Conservation (phyloP, 2,113 vertebrate species). For the Amphiprion percula region DNA sequence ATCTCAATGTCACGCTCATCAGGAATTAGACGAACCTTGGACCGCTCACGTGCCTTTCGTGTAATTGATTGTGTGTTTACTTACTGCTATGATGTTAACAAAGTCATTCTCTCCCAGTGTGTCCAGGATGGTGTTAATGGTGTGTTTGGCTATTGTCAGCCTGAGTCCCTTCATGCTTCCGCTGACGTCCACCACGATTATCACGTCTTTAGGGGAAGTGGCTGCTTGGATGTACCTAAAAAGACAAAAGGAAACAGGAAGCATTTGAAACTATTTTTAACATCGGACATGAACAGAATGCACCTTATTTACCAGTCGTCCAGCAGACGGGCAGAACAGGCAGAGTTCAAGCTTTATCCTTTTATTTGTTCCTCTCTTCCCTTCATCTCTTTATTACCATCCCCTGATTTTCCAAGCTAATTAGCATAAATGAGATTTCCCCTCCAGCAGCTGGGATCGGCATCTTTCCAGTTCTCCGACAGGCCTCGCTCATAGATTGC, state of each 20-base stretch:
- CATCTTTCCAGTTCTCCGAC: conserved; percentile 9
- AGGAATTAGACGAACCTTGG: neutral
- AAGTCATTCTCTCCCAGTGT: conserved; percentile 98
- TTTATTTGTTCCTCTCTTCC: conserved; percentile 55
- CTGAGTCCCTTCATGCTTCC: conserved; percentile 97
- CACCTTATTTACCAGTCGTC: neutral
- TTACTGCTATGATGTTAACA: conserved; percentile 94
- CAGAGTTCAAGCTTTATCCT: conserved; percentile 59
- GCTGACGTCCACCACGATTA: conserved; percentile 94
- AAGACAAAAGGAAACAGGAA: neutral
- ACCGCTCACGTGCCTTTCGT: neutral
- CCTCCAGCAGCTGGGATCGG: neutral
- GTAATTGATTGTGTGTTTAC: conserved; percentile 15
- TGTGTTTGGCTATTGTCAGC: conserved; percentile 96
- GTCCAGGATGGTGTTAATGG: conserved; percentile 93
- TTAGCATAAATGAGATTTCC: conserved; percentile 70
- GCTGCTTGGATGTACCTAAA: conserved; percentile 96
- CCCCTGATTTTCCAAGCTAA: conserved; percentile 57
- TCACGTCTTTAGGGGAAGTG: conserved; percentile 95
- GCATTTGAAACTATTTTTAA: neutral
- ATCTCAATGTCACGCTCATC: conserved; percentile 23
- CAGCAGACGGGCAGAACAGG: conserved; percentile 17
- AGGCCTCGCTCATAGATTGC: conserved; percentile 9
- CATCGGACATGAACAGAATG: neutral
- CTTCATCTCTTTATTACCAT: conserved; percentile 61